Conservation (phyloP, 2,888 invertebrate species). For the Tholera decimalis region DNA sequence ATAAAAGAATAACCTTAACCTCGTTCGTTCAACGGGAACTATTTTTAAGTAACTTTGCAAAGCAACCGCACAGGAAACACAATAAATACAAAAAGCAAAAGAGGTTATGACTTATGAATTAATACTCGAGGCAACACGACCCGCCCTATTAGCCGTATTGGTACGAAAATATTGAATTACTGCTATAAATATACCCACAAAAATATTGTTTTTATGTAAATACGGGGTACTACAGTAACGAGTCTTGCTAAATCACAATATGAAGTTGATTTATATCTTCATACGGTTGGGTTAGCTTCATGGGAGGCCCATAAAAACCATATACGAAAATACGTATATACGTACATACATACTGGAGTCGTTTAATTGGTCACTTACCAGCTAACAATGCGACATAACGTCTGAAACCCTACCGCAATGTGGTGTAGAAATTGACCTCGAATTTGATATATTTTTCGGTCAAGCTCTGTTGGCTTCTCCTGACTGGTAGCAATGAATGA, state of each 20-base stretch:
- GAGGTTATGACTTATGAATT: constrained; percentile 63
- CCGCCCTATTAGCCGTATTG: constrained; percentile 69
- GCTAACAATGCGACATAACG: constrained; percentile 65
- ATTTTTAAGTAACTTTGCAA: constrained; percentile 50
- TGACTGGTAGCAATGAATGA: constrained; percentile 51
- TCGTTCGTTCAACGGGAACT: constrained; percentile 21
- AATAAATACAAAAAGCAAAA: constrained; percentile 65
- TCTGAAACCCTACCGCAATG: constrained; percentile 63
- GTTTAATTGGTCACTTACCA: constrained; percentile 73
- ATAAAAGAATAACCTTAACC: constrained; percentile 17
- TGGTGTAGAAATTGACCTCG: constrained; percentile 59
- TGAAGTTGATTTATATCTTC: constrained; percentile 91
- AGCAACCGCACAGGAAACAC: constrained; percentile 61
- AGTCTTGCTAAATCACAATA: constrained; percentile 92
- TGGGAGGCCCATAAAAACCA: constrained; percentile 88
- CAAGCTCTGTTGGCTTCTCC: constrained; percentile 55
- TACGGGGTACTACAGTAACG: constrained; percentile 92
- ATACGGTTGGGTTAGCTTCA: constrained; percentile 87
- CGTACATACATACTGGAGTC: constrained; percentile 47
- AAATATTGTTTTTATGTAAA: constrained; percentile 91
- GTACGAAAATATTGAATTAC: constrained; percentile 76
- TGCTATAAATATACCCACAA: constrained; percentile 83
- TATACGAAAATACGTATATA: constrained; percentile 66
- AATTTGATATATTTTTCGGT: constrained; percentile 60
- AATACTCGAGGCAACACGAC: constrained; percentile 65